These are phyloP conservation scores for Catocala sponsa DNA, from an alignment of 2,888 invertebrate genomes.

Conservation along the genomic window DNA sequence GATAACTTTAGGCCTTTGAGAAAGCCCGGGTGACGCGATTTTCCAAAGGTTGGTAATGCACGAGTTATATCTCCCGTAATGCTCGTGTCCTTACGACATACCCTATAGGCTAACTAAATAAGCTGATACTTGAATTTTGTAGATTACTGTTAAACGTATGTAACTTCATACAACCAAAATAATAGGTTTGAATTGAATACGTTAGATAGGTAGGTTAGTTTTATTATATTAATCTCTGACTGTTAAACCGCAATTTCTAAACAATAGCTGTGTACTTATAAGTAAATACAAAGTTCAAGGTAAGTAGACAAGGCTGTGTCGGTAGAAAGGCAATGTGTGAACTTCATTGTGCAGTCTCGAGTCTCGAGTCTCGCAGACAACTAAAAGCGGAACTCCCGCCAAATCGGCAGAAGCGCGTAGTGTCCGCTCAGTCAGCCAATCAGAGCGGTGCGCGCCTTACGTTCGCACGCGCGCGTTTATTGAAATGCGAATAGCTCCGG, in stretches of 20 bases:
- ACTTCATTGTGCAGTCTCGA: slow-evolving; percentile 48
- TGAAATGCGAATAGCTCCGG: slow-evolving; percentile 71
- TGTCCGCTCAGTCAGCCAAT: slow-evolving; percentile 72
- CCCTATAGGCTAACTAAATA: too few species aligned
- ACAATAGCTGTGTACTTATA: neutral
- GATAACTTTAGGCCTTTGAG: too few species aligned
- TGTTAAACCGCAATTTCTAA: neutral
- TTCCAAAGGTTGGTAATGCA: too few species aligned
- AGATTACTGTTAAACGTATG: too few species aligned
- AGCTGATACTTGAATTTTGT: too few species aligned
- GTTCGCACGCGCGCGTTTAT: slow-evolving; percentile 79
- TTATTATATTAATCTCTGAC: neutral
- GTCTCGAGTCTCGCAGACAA: slow-evolving; percentile 34
- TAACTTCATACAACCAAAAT: too few species aligned
- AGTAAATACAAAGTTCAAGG: slow-evolving; percentile 47
- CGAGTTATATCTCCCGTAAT: too few species aligned
- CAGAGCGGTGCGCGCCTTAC: slow-evolving; percentile 77
- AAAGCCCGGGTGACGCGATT: too few species aligned
- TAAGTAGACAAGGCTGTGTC: slow-evolving; percentile 30
- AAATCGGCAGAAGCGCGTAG: slow-evolving; percentile 60
- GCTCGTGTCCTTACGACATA: too few species aligned
- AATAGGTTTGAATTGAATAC: too few species aligned
- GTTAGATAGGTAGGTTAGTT: too few species aligned
- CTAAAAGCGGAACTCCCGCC: slow-evolving; percentile 74
- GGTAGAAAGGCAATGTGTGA: slow-evolving; percentile 52